Base-by-base conservation (phyloP, 2,113 vertebrate genomes). In the Collichthys lucidus region DNA sequence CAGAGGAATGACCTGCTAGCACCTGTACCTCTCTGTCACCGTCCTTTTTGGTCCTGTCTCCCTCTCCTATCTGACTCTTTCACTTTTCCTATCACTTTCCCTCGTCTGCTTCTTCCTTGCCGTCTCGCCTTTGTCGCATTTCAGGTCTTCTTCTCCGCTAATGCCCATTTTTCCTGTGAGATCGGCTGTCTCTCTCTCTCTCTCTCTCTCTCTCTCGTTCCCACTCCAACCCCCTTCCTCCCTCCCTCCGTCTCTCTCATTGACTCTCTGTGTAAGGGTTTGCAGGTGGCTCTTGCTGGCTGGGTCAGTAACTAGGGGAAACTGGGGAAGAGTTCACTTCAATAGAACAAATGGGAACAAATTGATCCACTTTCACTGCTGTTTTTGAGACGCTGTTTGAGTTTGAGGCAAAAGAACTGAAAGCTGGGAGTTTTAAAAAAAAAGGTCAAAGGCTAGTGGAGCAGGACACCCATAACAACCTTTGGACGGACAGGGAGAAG, bases 271-370 rank as follows among this genome's bases (percentile, higher is more conserved):
- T 86, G 68, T 82, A 87, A 91, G 88, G 87, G 85, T 85, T 90
- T 92, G 92, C 93, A 94, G 93, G 92, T 94, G 93, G 91, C 87
- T 87, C 68, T 90, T 52, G 79, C 88, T 87, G 86, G 78, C 90
- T 88, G 86, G 91, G 91, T 92, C 91, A 92, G 87, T 90, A 92
- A 92, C 90, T 86, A 89, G 90, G 86, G 89, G 86, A 89, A 94
- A 94, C 92, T 93, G 91, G 93, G 92, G 91, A 92, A 94, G 92
- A 94, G 92, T 93, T 94, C 93, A 94, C 85, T 89, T 88, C 87
- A 88, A 66, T 78, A 80, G 90, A 88, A 91, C 89, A 89, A 92
- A 91, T 91, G 87, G 85, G 90, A 90, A 93, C 88, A 94, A 91
- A 91, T 89, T 92, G 84, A 91, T 91, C 87, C 80, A 86, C 84